Base-by-base conservation (phyloP, 2,888 invertebrate species). In the Odontomyia ornata region DNA sequence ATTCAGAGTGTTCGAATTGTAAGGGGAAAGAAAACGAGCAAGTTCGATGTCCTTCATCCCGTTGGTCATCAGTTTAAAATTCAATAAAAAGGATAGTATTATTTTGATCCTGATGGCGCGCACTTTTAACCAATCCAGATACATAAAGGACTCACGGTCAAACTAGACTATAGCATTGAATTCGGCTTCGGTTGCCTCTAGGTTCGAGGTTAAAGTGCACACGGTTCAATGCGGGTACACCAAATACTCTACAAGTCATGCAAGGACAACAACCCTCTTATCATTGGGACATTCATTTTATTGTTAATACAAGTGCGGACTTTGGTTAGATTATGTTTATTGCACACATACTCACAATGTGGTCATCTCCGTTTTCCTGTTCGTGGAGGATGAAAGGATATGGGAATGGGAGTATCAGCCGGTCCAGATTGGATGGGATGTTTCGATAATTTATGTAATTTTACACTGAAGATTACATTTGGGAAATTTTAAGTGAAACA, bases 261-360 rank as follows among this genome's bases (percentile, higher is more conserved):
- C 18, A 13, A 57, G 73, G 73, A 57, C 57, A 60, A 47, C 57
- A 28, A 73, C 43, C 57, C 60, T 57, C 60, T 73, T 73, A 73
- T 73, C 36, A 71, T 71, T 52, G 11, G 71, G 15, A 30, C 36
- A 73, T 57, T 56, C 56, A 30, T 72, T 71, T 72, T 36, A 60
- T 57, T 73, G 73, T 73, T 23, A 60, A 73, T 73, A 57, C 57
- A 73, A 73, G 73, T 73, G 57, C 57, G 57, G 73, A 73, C 36
- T 73, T 73, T 23, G 73, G 57, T 21, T 36, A 60, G 73, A 73
- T 73, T 57, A 73, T 73, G 60, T 73, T 73, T 73, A 73, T 73
- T 52, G 18, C 28, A 56, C 30, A 30, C 72, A 57, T 25, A 56
- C 30, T n/a, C 72, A 57, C 11, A 7, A 18, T 72, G 47, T 71